phyloP scores from a whole-genome alignment of 2,113 vertebrate genomes.

The Mormyrus iriodes region DNA sequence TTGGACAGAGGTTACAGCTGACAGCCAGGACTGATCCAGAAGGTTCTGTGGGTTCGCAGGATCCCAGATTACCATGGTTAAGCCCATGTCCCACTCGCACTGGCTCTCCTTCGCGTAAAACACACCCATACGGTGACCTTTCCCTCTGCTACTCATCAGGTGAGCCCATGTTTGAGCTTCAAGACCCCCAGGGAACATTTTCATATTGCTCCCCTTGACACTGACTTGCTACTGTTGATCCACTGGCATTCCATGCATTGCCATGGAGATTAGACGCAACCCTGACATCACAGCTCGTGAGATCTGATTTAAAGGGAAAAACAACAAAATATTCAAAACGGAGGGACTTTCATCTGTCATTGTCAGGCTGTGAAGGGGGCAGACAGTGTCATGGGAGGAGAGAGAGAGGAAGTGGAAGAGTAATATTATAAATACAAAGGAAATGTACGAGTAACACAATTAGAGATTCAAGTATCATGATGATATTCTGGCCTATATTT shows the following conservation, averaged over 20 bases:
- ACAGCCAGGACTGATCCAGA: not conserved
- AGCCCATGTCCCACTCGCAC: not conserved
- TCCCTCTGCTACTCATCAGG: not conserved
- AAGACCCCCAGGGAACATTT: not conserved
- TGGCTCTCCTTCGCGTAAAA: not conserved
- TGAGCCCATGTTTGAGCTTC: not conserved
- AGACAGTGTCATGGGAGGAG: not conserved
- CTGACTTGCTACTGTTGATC: not conserved
- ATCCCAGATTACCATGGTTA: not conserved
- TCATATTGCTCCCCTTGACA: not conserved
- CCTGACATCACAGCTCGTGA: not conserved
- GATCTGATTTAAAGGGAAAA: not conserved
- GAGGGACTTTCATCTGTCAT: not conserved
- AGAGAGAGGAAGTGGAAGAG: not conserved
- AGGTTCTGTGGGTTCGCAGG: not conserved
- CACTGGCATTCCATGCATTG: not conserved
- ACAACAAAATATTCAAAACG: not conserved
- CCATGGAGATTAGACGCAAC: not conserved
- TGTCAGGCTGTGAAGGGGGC: not conserved
- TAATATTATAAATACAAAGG: constrained; percentile 3
- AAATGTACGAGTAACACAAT: not conserved
- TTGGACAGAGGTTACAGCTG: not conserved
- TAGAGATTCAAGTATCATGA: not conserved
- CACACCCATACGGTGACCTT: not conserved
- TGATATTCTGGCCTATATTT: not conserved